Conservation (phyloP, 2,113 vertebrate genomes). For the Dunckerocampus dactyliophorus region DNA sequence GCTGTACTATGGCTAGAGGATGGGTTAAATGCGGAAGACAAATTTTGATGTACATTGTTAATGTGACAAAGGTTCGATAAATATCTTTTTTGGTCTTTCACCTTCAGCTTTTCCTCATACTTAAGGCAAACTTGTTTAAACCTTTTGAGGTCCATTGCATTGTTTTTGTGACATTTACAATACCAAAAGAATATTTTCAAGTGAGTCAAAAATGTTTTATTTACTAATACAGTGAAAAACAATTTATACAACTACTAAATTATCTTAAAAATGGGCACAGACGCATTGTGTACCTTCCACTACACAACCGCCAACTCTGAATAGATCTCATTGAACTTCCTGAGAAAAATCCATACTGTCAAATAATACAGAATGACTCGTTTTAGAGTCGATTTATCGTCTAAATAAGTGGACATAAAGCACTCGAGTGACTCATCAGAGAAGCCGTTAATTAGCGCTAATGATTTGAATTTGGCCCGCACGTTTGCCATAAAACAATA, state of each 20-base stretch:
- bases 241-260: neutral
- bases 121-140: neutral
- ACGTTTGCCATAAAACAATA: slow-evolving; percentile 76
- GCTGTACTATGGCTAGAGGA: too few relatives aligned
- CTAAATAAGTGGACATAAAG: slow-evolving; percentile 61
- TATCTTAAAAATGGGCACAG: neutral
- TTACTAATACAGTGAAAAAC: too few relatives aligned
- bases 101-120: too few relatives aligned
- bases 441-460: slow-evolving; percentile 71
- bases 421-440: slow-evolving; percentile 74
- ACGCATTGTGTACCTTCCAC: neutral
- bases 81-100: too few relatives aligned
- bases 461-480: slow-evolving; percentile 71
- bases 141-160: neutral
- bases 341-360: slow-evolving; percentile 25
- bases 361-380: slow-evolving; percentile 49
- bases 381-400: slow-evolving; percentile 65
- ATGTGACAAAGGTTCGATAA: too few relatives aligned
- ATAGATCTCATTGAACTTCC: slow-evolving; percentile 24
- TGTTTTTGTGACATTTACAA: neutral
- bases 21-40: too few relatives aligned
- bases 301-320: slow-evolving; percentile 11
- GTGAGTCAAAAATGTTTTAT: neutral
- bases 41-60: too few relatives aligned
- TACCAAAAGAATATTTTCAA: too few relatives aligned